A percentile compares a stretch with the other conserved stretches of the same genome.
These are phyloP conservation scores for Uromys caudimaculatus DNA, from an alignment of 2,797 vertebrate species.

Conservation along the genomic window DNA sequence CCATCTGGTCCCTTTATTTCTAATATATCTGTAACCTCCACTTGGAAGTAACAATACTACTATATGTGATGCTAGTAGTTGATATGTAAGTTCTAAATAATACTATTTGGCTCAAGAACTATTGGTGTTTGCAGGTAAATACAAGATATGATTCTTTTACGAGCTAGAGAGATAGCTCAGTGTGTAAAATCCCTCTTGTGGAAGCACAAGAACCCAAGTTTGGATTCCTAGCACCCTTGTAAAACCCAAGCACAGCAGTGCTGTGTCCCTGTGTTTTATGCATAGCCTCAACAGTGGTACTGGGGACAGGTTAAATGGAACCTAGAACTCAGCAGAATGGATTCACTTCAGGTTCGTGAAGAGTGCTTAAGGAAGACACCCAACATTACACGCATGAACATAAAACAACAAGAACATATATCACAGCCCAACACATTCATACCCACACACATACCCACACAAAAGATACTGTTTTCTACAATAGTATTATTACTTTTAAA, in stretches of 20 bases:
- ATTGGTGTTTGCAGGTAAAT: slow-evolving; percentile 7
- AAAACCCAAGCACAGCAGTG: neutral
- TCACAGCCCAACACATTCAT: neutral
- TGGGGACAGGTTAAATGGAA: neutral
- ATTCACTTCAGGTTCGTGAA: neutral
- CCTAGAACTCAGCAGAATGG: neutral
- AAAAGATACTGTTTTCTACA: neutral
- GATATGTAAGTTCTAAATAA: slow-evolving; percentile 42
- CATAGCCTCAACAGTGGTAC: neutral
- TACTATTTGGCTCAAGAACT: slow-evolving; percentile 28
- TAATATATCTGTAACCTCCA: neutral
- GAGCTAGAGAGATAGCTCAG: neutral
- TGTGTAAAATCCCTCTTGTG: neutral
- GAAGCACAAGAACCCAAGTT: neutral
- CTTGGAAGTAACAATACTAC: neutral
- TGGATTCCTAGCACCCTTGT: neutral
- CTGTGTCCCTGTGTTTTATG: neutral
- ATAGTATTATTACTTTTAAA: neutral
- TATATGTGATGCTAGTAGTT: neutral
- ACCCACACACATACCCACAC: neutral
- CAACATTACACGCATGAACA: neutral
- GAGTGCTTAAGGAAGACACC: neutral
- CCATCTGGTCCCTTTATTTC: neutral
- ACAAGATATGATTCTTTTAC: neutral
- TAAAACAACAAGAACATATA: neutral